Conservation (phyloP, 2,888 invertebrate species). For the Chouioia cunea region DNA sequence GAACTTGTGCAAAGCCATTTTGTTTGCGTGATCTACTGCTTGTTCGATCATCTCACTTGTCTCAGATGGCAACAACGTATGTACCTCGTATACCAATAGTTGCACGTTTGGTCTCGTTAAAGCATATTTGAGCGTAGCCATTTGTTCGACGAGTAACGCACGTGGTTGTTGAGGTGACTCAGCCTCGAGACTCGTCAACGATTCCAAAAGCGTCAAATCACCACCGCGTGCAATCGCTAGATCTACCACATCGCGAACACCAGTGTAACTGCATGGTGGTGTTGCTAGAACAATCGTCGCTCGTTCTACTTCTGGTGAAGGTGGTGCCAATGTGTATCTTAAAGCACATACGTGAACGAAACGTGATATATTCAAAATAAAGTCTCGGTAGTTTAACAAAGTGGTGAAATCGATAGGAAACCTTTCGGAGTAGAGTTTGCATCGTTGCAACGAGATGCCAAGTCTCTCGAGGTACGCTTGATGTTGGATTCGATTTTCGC, state of each 20-base stretch:
- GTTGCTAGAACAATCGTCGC: conserved; percentile 79
- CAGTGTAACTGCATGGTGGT: conserved; percentile 86
- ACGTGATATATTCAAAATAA: too few relatives aligned
- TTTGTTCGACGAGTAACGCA: conserved; percentile 80
- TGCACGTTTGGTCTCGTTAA: conserved; percentile 88
- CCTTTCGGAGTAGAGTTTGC: conserved; percentile 62
- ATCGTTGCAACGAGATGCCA: conserved; percentile 72
- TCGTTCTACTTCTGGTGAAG: conserved; percentile 70
- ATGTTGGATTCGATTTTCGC: conserved; percentile 72
- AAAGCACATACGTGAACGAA: too few relatives aligned
- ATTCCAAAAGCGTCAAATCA: conserved; percentile 81
- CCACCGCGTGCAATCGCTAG: conserved; percentile 78
- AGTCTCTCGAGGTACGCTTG: conserved; percentile 77
- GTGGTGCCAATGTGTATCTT: conserved; percentile 47
- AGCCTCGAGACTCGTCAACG: conserved; percentile 61
- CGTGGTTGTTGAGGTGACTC: conserved; percentile 53
- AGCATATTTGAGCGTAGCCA: conserved; percentile 79
- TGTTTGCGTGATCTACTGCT: conserved; percentile 79
- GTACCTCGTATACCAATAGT: conserved; percentile 84
- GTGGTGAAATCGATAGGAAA: conserved; percentile 36
- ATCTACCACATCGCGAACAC: conserved; percentile 84
- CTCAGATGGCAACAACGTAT: conserved; percentile 82
- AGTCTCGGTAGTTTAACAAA: too few relatives aligned
- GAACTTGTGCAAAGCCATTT: conserved; percentile 78
- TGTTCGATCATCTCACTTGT: conserved; percentile 80